phyloP scores from a whole-genome alignment of 2,888 invertebrate genomes.

The Trachelus troglodyta region DNA sequence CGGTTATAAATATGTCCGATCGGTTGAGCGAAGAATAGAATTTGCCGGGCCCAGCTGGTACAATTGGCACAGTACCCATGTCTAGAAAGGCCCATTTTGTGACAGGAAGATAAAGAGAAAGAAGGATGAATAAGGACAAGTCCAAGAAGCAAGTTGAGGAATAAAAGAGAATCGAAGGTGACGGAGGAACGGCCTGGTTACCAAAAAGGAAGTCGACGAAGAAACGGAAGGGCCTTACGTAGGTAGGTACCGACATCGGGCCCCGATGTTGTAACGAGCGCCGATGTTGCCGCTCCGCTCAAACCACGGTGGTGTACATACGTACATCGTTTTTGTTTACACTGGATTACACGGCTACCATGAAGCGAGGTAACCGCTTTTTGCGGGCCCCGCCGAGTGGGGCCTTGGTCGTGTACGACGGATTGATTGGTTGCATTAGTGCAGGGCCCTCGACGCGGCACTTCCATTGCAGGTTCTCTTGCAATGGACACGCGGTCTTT shows the following conservation, averaged over 20 bases:
- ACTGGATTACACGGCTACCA: slow-evolving; percentile 57
- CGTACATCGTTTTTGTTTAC: slow-evolving; percentile 50
- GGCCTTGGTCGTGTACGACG: slow-evolving; percentile 14
- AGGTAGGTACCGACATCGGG: neutral
- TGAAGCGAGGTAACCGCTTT: slow-evolving; percentile 53
- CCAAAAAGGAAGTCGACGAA: neutral
- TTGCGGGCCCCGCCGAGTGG: slow-evolving; percentile 35
- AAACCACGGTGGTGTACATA: slow-evolving; percentile 27
- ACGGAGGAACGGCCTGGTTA: neutral
- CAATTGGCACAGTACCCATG: neutral
- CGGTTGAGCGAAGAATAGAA: neutral
- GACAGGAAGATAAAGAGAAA: neutral
- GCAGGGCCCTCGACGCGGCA: neutral
- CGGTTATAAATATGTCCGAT: neutral
- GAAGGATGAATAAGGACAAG: neutral
- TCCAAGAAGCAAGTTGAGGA: neutral
- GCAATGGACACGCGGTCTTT: neutral
- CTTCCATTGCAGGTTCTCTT: neutral
- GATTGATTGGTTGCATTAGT: slow-evolving; percentile 9
- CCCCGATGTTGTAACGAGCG: neutral
- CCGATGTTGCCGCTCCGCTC: neutral
- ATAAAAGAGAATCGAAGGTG: neutral
- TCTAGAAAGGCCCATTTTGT: neutral
- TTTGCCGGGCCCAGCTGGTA: neutral
- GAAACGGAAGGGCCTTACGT: neutral